Conservation (phyloP, 2,888 invertebrate genomes). For the Liopterus haemorrhoidalis region DNA sequence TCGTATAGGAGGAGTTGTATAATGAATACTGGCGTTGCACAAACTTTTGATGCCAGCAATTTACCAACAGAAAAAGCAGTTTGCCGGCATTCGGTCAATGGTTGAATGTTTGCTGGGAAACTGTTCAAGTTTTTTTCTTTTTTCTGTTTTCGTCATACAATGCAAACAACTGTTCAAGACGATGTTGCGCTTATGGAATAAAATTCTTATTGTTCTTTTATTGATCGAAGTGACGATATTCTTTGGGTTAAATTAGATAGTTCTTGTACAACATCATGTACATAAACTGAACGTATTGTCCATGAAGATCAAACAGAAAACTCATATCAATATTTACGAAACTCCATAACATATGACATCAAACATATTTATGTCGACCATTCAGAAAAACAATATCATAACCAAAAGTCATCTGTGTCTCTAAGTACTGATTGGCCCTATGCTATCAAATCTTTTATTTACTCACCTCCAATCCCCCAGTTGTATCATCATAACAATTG, state of each 20-base stretch:
- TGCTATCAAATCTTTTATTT: constrained; percentile 45
- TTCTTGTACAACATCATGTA: not conserved
- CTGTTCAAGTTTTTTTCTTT: not conserved
- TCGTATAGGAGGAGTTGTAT: too few relatives aligned
- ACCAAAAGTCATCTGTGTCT: constrained; percentile 40
- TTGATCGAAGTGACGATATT: too few relatives aligned
- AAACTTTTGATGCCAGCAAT: too few relatives aligned
- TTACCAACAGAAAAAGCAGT: too few relatives aligned
- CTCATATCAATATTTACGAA: constrained; percentile 38
- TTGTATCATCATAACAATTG: constrained; percentile 20
- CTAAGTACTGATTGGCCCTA: constrained; percentile 46
- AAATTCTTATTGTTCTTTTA: too few relatives aligned
- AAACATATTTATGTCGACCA: constrained; percentile 37
- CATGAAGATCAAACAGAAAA: not conserved
- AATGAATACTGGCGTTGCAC: too few relatives aligned
- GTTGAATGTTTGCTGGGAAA: too few relatives aligned
- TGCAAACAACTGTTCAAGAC: too few relatives aligned
- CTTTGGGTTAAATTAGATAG: too few relatives aligned
- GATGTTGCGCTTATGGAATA: too few relatives aligned
- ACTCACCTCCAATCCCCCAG: constrained; percentile 26
- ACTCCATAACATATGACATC: constrained; percentile 37
- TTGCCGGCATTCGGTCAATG: too few relatives aligned
- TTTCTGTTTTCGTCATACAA: not conserved
- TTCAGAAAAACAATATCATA: constrained; percentile 37
- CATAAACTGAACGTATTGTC: not conserved